Evolutionary conservation across 2,888 invertebrate genomes (phyloP).

Genomic region (Ethmia dodecea): DNA sequence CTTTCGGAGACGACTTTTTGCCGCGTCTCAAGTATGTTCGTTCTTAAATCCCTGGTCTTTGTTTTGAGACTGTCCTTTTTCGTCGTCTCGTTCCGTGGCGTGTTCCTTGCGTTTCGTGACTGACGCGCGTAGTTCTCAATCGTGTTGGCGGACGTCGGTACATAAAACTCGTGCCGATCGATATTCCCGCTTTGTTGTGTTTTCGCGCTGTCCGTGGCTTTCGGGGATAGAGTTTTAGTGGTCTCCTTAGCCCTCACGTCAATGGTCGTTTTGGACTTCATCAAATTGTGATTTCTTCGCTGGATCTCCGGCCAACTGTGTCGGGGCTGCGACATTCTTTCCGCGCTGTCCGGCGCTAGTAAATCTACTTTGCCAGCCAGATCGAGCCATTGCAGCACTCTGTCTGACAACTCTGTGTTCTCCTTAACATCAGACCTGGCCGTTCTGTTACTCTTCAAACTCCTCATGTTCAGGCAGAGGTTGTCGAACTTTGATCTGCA

Average conservation of each 20-base stretch:
- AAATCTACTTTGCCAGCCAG: conserved; percentile 80
- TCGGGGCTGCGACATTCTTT: conserved; percentile 56
- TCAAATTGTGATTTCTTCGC: conserved; percentile 38
- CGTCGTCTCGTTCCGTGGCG: conserved; percentile 44
- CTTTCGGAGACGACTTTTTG: conserved; percentile 57
- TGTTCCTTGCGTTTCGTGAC: conserved; percentile 62
- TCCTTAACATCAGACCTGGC: conserved; percentile 47
- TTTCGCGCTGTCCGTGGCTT: conserved; percentile 45
- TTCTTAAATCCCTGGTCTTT: conserved; percentile 44
- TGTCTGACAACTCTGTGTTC: conserved; percentile 77
- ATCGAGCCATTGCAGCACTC: conserved; percentile 89
- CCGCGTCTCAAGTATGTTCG: conserved; percentile 54
- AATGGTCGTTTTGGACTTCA: conserved; percentile 55
- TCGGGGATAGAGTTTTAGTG: conserved; percentile 36
- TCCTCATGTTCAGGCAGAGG: conserved; percentile 45
- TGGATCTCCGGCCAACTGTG: conserved; percentile 68
- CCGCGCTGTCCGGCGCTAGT: conserved; percentile 47
- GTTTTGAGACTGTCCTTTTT: conserved; percentile 41
- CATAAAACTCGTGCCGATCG: conserved; percentile 64
- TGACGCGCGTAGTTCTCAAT: conserved; percentile 71
- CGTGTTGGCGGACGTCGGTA: conserved; percentile 65
- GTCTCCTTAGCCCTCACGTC: conserved; percentile 47
- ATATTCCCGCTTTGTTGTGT: conserved; percentile 49
- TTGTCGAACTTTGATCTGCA: conserved; percentile 31
- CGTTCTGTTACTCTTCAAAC: conserved; percentile 53